Evolutionary conservation across 2,113 vertebrate genomes (phyloP).

Genomic region (Coryphaenoides rupestris): DNA sequence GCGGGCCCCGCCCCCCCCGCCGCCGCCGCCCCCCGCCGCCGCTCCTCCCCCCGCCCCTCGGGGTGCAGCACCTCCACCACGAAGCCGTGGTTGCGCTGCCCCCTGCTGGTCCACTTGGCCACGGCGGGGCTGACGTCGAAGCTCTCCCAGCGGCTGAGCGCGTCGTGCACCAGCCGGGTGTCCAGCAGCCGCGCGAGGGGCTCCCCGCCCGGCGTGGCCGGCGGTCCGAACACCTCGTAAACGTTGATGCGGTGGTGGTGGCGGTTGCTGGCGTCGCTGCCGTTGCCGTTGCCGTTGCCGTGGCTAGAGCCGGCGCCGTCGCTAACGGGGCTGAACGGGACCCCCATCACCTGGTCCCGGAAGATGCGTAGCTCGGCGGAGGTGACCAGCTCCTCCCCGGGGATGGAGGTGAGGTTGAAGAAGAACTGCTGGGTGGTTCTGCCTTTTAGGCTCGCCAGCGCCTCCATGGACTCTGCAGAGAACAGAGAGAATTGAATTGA

Average conservation of each 20-base stretch:
- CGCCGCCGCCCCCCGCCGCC: slow-evolving; percentile 68
- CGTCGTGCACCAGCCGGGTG: slow-evolving; percentile 92
- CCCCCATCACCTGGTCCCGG: slow-evolving; percentile 84
- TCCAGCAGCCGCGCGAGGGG: slow-evolving; percentile 91
- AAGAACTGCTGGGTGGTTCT: slow-evolving; percentile 91
- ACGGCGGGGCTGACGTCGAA: slow-evolving; percentile 95
- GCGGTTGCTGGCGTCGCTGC: too few species aligned
- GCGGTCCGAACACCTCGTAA: slow-evolving; percentile 91
- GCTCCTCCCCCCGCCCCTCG: slow-evolving; percentile 65
- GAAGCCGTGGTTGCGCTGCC: slow-evolving; percentile 88
- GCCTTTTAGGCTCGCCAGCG: slow-evolving; percentile 83
- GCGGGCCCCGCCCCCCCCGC: slow-evolving; percentile 56
- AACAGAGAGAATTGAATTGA: slow-evolving; percentile 25
- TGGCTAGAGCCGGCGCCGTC: slow-evolving; percentile 57
- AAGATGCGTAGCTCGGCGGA: slow-evolving; percentile 95
- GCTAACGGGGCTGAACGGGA: slow-evolving; percentile 15
- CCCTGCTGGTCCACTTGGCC: slow-evolving; percentile 87
- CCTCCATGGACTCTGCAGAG: slow-evolving; percentile 87
- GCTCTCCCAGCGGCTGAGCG: slow-evolving; percentile 91
- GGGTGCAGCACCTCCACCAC: slow-evolving; percentile 92
- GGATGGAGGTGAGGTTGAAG: slow-evolving; percentile 95
- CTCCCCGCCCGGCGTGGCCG: slow-evolving; percentile 68
- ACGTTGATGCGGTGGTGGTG: slow-evolving; percentile 95
- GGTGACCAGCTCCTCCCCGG: slow-evolving; percentile 86
- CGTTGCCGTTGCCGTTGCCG: slow-evolving; percentile 66